Percentiles rank a stretch among this genome's conserved stretches.
Conservation (phyloP, 2,888 invertebrate genomes). For the Diarsia mendica region DNA sequence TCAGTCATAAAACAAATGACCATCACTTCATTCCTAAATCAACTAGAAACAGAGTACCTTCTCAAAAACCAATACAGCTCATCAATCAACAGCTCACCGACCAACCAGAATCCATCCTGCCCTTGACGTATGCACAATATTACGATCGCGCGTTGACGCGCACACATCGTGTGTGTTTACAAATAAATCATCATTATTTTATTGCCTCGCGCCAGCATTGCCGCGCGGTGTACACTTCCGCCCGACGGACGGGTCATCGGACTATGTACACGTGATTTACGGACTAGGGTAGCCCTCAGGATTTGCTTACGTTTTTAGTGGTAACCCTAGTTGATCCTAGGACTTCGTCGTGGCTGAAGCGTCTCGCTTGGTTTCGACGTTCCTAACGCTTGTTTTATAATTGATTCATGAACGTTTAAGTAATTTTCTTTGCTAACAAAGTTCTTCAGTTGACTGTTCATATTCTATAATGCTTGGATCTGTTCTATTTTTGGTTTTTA, state of each 20-base stretch:
- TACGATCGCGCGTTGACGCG: constrained; percentile 82
- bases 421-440: not conserved
- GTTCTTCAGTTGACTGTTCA: not conserved
- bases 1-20: not conserved
- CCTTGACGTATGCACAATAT: constrained; percentile 75
- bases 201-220: constrained; percentile 77
- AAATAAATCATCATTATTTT: constrained; percentile 89
- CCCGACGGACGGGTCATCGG: constrained; percentile 64
- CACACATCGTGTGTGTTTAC: constrained; percentile 84
- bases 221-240: constrained; percentile 71
- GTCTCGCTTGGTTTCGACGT: constrained; percentile 5
- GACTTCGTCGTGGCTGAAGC: constrained; percentile 3
- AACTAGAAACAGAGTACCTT: not conserved
- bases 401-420: not conserved
- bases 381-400: not conserved
- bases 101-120: constrained; percentile 40
- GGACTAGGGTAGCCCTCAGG: constrained; percentile 62
- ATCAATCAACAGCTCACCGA: constrained; percentile 20
- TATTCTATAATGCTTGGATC: too few species aligned
- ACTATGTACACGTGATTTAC: constrained; percentile 66
- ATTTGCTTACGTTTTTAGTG: constrained; percentile 34
- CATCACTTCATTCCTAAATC: not conserved
- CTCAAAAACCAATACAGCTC: constrained; percentile 9
- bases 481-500: too few species aligned
- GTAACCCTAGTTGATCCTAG: constrained; percentile 38